Evolutionary conservation across 2,113 vertebrate genomes (phyloP).

Genomic region (Hypomesus transpacificus): DNA sequence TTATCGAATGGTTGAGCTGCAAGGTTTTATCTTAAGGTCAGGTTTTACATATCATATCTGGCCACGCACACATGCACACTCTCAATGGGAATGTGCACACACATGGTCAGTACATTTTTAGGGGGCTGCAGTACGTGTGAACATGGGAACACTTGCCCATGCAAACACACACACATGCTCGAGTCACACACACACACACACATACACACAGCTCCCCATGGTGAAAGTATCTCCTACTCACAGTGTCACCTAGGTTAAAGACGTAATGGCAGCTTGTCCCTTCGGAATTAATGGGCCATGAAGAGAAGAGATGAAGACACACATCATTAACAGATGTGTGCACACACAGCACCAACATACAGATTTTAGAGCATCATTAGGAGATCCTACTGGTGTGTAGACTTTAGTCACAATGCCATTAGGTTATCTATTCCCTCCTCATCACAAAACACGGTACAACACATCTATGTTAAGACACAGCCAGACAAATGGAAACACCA

Average conservation of each 20-base stretch:
- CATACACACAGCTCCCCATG: not conserved
- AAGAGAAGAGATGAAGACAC: constrained; percentile 65
- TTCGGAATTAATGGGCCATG: constrained; percentile 68
- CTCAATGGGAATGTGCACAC: not conserved
- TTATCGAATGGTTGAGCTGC: constrained; percentile 45
- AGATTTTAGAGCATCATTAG: constrained; percentile 10
- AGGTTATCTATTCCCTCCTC: no score
- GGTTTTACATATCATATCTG: constrained; percentile 58
- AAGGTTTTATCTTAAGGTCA: constrained; percentile 63
- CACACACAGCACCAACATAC: not conserved
- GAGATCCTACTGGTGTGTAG: not conserved
- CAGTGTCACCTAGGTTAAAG: constrained; percentile 70
- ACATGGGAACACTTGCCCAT: constrained; percentile 1
- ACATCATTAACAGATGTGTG: constrained; percentile 53
- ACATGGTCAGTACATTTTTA: not conserved
- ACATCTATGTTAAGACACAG: no score
- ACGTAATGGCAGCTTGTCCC: constrained; percentile 69
- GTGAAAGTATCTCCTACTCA: constrained; percentile 61
- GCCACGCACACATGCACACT: constrained; percentile 17
- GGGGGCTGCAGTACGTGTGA: constrained; percentile 27
- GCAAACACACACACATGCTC: not conserved
- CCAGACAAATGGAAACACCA: no score
- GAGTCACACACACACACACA: not conserved
- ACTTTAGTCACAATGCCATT: not conserved
- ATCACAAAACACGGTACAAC: no score